phyloP scores from a whole-genome alignment of 2,888 invertebrate genomes.

The Junonia oenone region DNA sequence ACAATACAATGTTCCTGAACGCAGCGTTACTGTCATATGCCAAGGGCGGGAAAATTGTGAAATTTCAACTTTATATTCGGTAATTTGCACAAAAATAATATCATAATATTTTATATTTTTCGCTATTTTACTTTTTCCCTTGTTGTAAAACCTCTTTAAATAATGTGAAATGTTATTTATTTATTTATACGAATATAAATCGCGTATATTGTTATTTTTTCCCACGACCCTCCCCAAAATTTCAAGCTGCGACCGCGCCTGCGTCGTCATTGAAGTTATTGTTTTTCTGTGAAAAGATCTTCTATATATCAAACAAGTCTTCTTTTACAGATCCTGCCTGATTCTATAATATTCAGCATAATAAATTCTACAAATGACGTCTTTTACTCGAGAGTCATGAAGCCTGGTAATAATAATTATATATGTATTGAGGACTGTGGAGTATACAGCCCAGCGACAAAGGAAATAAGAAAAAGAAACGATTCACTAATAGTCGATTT shows the following conservation, averaged over 20 bases:
- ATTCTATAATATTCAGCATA: slow-evolving; percentile 45
- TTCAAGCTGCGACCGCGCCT: too few relatives aligned
- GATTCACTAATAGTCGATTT: slow-evolving; percentile 36
- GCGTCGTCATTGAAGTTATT: too few relatives aligned
- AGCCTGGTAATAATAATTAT: slow-evolving; percentile 40
- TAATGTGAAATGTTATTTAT: too few relatives aligned
- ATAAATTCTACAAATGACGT: slow-evolving; percentile 46
- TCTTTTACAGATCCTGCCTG: slow-evolving; percentile 44
- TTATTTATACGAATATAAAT: too few relatives aligned
- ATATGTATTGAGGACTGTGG: slow-evolving; percentile 50
- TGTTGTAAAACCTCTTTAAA: too few relatives aligned
- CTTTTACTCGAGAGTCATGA: slow-evolving; percentile 59
- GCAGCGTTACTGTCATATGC: slow-evolving; percentile 40
- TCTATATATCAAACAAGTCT: neutral
- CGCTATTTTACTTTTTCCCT: too few relatives aligned
- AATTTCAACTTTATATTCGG: too few relatives aligned
- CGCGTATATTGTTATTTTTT: too few relatives aligned
- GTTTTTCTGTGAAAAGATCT: too few relatives aligned
- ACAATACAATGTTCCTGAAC: slow-evolving; percentile 30
- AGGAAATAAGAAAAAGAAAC: slow-evolving; percentile 34
- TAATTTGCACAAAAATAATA: too few relatives aligned
- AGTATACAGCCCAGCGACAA: slow-evolving; percentile 34
- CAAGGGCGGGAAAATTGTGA: slow-evolving; percentile 43
- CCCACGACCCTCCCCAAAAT: too few relatives aligned
- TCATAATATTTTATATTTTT: too few relatives aligned